A percentile compares a stretch with the other conserved stretches of the same genome.
Evolutionary conservation across 2,888 invertebrate species (phyloP).

Genomic region (Dynastes tityus): DNA sequence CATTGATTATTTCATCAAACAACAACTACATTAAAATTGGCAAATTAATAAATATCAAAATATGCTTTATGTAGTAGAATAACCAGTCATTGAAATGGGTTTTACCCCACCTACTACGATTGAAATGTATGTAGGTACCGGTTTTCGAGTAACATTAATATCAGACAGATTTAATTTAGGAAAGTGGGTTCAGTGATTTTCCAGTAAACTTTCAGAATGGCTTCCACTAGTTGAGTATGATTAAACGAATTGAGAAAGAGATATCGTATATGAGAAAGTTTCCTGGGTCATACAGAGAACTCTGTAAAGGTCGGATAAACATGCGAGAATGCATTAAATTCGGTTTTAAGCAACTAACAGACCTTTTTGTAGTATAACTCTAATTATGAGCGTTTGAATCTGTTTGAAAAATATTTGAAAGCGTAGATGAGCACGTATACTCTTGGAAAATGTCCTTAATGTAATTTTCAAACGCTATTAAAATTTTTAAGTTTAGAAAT

Average conservation of each 20-base stretch:
- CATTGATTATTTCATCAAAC: not conserved
- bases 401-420: not conserved
- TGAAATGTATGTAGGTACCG: conserved; percentile 31
- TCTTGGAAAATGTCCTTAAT: not conserved
- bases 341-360: not conserved
- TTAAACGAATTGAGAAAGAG: conserved; percentile 57
- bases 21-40: conserved; percentile 26
- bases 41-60: conserved; percentile 34
- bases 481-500: too few species aligned
- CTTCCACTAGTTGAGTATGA: conserved; percentile 58
- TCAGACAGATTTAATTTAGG: conserved; percentile 60
- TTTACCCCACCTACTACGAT: not conserved
- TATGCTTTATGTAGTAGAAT: not conserved
- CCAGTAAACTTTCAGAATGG: conserved; percentile 56
- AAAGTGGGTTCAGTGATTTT: conserved; percentile 59
- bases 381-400: not conserved
- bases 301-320: conserved; percentile 24
- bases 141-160: conserved; percentile 57
- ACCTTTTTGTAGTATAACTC: not conserved
- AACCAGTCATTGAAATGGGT: conserved; percentile 10
- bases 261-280: conserved; percentile 44
- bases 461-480: not conserved
- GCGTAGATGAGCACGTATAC: not conserved
- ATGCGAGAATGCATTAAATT: not conserved
- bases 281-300: conserved; percentile 29